phyloP scores from a whole-genome alignment of 1,140 invertebrate species.

The silkworm (Bombyx mori) region ASM3026992v2 NC_085112.1:9065501-9066000 shows the following conservation, averaged over 20 bases:
- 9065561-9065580: conserved; percentile 7
- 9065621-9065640: no score
- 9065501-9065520: conserved; percentile 7
- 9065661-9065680: not conserved
- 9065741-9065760: conserved; percentile 18
- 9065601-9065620: not conserved
- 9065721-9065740: conserved; percentile 21
- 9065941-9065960: no score
- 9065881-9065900: not conserved
- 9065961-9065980: no score
- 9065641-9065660: not conserved
- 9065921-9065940: no score
- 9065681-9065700: conserved; percentile 2
- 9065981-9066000: no score
- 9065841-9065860: conserved; percentile 14
- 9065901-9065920: not conserved
- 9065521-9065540: conserved; percentile 1
- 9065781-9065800: conserved; percentile 20
- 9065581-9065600: not conserved
- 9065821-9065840: conserved; percentile 25
- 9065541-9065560: conserved; percentile 7
- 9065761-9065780: conserved; percentile 22
- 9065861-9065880: not conserved
- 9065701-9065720: conserved; percentile 21
- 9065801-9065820: conserved; percentile 17